These are phyloP conservation scores for Gambusia holbrooki DNA, from an alignment of 2,113 vertebrate species.

Conservation along the genomic window DNA sequence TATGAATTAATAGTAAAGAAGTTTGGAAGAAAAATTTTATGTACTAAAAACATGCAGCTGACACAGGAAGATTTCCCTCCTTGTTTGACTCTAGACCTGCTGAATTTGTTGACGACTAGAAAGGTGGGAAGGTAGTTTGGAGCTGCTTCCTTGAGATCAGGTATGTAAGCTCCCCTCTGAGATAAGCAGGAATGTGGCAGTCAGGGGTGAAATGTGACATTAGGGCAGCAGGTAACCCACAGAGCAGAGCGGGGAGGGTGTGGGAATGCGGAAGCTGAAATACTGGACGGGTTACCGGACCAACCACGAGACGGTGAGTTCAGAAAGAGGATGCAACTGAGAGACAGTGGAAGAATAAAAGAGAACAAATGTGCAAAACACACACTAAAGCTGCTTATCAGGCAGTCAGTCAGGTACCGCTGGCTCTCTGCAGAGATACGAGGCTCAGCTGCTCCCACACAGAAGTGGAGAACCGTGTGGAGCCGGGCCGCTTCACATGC, in stretches of 20 bases:
- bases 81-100: background rate
- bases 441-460: slow-evolving; percentile 50
- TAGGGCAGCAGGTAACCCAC: slow-evolving; percentile 77
- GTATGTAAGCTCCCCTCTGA: slow-evolving; percentile 68
- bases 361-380: slow-evolving; percentile 13
- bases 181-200: slow-evolving; percentile 79
- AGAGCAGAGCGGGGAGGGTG: slow-evolving; percentile 40
- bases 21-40: background rate
- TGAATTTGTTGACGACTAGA: slow-evolving; percentile 28
- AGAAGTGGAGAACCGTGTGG: slow-evolving; percentile 25
- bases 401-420: slow-evolving; percentile 26
- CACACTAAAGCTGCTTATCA: slow-evolving; percentile 20
- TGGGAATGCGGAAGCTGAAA: slow-evolving; percentile 18
- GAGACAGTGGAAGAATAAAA: background rate
- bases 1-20: background rate
- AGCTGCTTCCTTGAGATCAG: slow-evolving; percentile 53
- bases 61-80: background rate
- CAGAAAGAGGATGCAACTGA: background rate
- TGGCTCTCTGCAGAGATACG: slow-evolving; percentile 32
- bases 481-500: slow-evolving; percentile 15
- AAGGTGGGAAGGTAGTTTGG: slow-evolving; percentile 27
- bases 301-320: background rate
- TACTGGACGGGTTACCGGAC: slow-evolving; percentile 11
- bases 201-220: slow-evolving; percentile 81
- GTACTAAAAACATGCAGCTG: background rate